Base-by-base conservation (phyloP, 1,140 invertebrate genomes). In the Heliconius hewitsoni region DNA sequence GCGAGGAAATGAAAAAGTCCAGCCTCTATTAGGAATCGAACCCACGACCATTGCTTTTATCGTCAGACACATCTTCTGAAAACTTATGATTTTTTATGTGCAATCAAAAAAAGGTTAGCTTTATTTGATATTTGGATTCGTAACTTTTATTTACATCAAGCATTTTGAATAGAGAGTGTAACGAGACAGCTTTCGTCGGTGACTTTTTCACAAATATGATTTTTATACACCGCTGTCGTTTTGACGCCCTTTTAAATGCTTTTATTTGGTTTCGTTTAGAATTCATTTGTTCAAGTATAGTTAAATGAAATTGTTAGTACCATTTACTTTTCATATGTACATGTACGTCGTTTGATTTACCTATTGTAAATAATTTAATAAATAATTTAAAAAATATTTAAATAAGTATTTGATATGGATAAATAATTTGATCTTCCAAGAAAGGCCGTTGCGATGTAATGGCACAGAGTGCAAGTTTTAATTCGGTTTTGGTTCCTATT, bases 81-180 rank as follows among this genome's bases (percentile, higher is more conserved):
- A 30, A 30, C 27, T 66, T 30, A 9, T 30, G 60, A 30, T 13
- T 66, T 66, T 66, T 30, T 27, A 19, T 30, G n/a, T 66, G 1
- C 1, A 66, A 66, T 66, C 23, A 66, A 66, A 16, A 66, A 30
- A 66, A 66, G 60, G 27, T 30, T 66, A 66, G 1, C 23, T 30
- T 66, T 30, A 66, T 30, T 18, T 23, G 13, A 66, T 30, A 30
- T 30, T 30, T 66, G 3, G 27, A 11, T 66, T 30, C 13, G 60
- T 18, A 30, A 66, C 13, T 30, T 30, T 13, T 66, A 60, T 27
- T 60, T 60, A 30, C 13, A 66, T 66, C 13, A 30, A 66, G 23
- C 30, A 66, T 66, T 66, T 30, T 66, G 60, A 66, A 66, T 66
- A 66, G 60, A 66, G 60, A 23, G 23, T 66, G 60, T 66, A 66